Evolutionary conservation across 2,113 vertebrate genomes (phyloP), one percentile per base, ranked within the genome.

Genomic region (Paradisaea rubra): DNA sequence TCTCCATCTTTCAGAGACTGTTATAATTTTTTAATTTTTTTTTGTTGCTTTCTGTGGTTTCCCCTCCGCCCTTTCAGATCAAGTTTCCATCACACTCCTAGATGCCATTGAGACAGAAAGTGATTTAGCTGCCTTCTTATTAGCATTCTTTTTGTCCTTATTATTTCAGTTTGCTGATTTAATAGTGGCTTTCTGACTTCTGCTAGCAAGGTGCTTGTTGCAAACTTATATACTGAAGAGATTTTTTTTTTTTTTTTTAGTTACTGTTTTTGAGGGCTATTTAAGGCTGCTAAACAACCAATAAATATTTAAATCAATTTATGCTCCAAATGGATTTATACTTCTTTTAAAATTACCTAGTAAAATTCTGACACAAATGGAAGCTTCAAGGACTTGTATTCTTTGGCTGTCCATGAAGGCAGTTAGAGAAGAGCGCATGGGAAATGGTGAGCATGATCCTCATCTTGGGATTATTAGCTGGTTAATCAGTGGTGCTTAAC

Each of bases 31-130:
- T 18, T 3, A 57, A 24, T 7, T 35, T 23, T 76, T 54, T 30
- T 59, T 60, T 19, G 13, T 21, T 8, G 80, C 53, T 37, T 95
- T 95, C 27, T 72, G 9, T 35, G 39, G 0, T 13, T 24, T 7
- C 7, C 0, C 2, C 42, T 5, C 2, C 42, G 3, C 5, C 24
- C 7, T 9, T 77, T 71, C 16, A 44, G 44, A 90, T 96, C 71
- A 60, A 66, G 24, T 97, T 96, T 82, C 56, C 79, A 91, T 95
- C 79, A 79, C 54, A n/a, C 64, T 74, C 70, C 71, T 97, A 72
- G 71, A 68, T 89, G 66, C 65, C 66, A 37, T 28, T 89, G 79
- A 95, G 72, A 60, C 20, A 37, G 54, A 87, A 80, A 90, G 27
- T 73, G 91, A 63, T 94, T 54, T 81, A 92, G 60, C 50, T 94